Base-by-base conservation (phyloP, 2,888 invertebrate genomes). In the Meteorus colon region DNA sequence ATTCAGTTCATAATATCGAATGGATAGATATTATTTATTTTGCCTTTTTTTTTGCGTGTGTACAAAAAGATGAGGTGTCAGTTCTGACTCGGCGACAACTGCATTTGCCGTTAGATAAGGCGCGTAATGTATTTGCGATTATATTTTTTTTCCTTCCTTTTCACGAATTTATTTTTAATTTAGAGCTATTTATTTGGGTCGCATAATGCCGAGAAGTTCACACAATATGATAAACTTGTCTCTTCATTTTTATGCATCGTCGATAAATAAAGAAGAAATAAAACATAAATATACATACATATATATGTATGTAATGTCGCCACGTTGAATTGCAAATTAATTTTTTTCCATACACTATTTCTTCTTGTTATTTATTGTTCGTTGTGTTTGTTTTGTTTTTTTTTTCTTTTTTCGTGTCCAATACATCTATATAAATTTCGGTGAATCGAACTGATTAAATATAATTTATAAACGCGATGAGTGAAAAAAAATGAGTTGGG, bases 91-190 rank as follows among this genome's bases (percentile, higher is more conserved):
- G 6, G n/a, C 55, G 55, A 55, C 55, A 55, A 55, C 19, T 55
- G 55, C 55, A 55, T 55, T 55, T 55, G n/a, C 55, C n/a, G 55
- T n/a, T 19, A 55, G 55, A 55, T 55, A 55, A 55, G 19, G n/a
- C 55, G 19, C 19, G 19, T 19, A 19, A 19, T 55, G 14, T 48
- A 48, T 48, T n/a, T n/a, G 48, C n/a, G 48, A 48, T 48, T 78
- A 78, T 84, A 81, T 80, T 79, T 78, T 81, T 81, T 75, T 69
- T 19, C 31, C 37, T 31, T 37, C 37, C 45, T 41, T 27, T 37
- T 63, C 24, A 10, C 12, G 16, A 48, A 29, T 41, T 48, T 55
- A 34, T 34, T 55, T 69, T 69, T 69, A 59, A 19, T 68, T 29
- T 48, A 41, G n/a, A 27, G 41, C 24, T 16, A 55, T 55, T 55